Evolutionary conservation across 2,888 invertebrate genomes (phyloP), one percentile per base, ranked within the genome.

Genomic region (Luperina nickerlii): DNA sequence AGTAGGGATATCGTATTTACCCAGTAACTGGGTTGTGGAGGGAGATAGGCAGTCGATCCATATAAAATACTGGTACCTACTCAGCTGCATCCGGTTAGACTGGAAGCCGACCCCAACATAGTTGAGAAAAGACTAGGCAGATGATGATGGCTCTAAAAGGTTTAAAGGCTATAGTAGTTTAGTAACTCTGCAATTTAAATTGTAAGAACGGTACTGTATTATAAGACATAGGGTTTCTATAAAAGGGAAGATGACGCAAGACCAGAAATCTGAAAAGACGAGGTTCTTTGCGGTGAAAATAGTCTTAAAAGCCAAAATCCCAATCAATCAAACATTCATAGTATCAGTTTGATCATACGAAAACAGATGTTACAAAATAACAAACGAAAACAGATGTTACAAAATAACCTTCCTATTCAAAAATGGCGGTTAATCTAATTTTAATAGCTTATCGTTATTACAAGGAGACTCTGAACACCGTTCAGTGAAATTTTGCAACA

Each of bases 401-500:
- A 63, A 80, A 81, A 68, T 32, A 42, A 42, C 32, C 57, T 65
- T 66, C 15, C 62, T 24, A 54, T 82, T 74, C 7, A 65, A 65
- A 79, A 79, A 71, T 69, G 74, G 60, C 66, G 54, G 69, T 42
- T 79, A 83, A 89, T 83, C 70, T 83, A 60, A 82, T 77, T 89
- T 82, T 88, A 89, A 89, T 87, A 57, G 60, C 75, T 57, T 74
- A 78, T 79, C 68, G 67, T 60, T 74, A 77, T 85, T 83, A 77
- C 78, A 79, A 82, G 86, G 79, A 88, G 78, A 82, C 72, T 51
- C 60, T 38, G 69, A 78, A 76, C 11, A n/a, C 57, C 62, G 60
- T 78, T 79, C 76, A 71, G 76, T 68, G 66, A 81, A 82, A 82
- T 81, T 79, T 82, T 63, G 84, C 78, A 89, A 88, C 89, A 86